Conservation (phyloP, 2,113 vertebrate genomes). For the Halcyon malimbica region DNA sequence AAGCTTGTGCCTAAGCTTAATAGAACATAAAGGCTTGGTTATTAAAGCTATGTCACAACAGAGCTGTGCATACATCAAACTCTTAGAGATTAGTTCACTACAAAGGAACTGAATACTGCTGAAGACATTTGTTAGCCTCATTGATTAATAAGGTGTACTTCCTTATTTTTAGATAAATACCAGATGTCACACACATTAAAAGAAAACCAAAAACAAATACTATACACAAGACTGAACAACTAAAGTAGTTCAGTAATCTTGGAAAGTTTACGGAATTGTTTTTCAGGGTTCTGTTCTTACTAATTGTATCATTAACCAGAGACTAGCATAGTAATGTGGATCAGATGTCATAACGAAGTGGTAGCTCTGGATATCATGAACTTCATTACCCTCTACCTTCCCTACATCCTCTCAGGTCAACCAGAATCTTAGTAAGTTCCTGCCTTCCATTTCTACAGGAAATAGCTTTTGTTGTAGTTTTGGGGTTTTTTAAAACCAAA, state of each 20-base stretch:
- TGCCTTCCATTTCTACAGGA: background rate
- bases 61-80: background rate
- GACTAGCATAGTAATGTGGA: background rate
- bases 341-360: background rate
- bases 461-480: background rate
- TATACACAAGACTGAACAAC: background rate
- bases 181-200: slow-evolving; percentile 5
- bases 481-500: background rate
- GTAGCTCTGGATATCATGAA: background rate
- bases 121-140: background rate
- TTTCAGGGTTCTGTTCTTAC: background rate
- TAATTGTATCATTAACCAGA: background rate
- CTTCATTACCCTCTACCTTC: background rate
- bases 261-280: background rate
- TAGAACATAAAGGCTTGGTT: background rate
- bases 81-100: background rate
- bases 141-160: background rate
- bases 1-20: background rate
- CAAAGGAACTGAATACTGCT: background rate
- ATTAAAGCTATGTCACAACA: background rate
- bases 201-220: background rate
- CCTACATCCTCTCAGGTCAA: background rate
- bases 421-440: background rate
- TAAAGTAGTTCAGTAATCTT: background rate
- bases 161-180: slow-evolving; percentile 38